Conservation (phyloP, 2,888 invertebrate genomes). For the Drosophila lacicola region DNA sequence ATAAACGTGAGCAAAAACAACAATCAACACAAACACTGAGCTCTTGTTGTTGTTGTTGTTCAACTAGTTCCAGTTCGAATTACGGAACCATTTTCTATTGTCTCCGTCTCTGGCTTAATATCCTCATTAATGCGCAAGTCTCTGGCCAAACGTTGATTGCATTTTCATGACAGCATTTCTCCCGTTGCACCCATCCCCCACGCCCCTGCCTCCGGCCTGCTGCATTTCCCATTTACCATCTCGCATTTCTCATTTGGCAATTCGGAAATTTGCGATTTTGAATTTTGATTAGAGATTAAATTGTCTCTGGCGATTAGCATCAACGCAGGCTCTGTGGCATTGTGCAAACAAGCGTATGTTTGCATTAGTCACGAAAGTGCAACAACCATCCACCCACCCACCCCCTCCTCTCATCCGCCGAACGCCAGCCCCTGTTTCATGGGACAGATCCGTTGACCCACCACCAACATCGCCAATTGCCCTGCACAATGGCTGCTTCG, state of each 20-base stretch:
- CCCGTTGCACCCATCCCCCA: not conserved
- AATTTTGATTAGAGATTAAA: constrained; percentile 81
- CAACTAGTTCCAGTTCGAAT: constrained; percentile 3
- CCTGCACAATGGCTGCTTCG: constrained; percentile 18
- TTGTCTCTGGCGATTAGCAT: constrained; percentile 80
- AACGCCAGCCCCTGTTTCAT: constrained; percentile 1
- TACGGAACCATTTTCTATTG: constrained; percentile 19
- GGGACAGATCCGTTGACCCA: constrained; percentile 42
- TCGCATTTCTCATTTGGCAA: constrained; percentile 53
- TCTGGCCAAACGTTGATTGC: constrained; percentile 46
- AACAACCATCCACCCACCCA: constrained; percentile 15
- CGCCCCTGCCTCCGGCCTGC: not conserved
- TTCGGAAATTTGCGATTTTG: constrained; percentile 76
- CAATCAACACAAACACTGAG: constrained; percentile 37
- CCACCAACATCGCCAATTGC: constrained; percentile 26
- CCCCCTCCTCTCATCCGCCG: not conserved
- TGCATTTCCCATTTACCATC: constrained; percentile 44
- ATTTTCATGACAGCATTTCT: constrained; percentile 44
- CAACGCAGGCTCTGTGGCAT: constrained; percentile 39
- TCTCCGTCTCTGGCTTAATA: constrained; percentile 41
- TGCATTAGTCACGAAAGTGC: constrained; percentile 67
- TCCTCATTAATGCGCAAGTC: constrained; percentile 60
- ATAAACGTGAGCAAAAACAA: constrained; percentile 54
- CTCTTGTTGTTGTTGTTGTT: constrained; percentile 6
- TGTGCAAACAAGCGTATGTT: constrained; percentile 81